These are phyloP conservation scores for Dinoponera quadriceps DNA, from an alignment of 1,140 invertebrate genomes.

Conservation along the genomic window DNA sequence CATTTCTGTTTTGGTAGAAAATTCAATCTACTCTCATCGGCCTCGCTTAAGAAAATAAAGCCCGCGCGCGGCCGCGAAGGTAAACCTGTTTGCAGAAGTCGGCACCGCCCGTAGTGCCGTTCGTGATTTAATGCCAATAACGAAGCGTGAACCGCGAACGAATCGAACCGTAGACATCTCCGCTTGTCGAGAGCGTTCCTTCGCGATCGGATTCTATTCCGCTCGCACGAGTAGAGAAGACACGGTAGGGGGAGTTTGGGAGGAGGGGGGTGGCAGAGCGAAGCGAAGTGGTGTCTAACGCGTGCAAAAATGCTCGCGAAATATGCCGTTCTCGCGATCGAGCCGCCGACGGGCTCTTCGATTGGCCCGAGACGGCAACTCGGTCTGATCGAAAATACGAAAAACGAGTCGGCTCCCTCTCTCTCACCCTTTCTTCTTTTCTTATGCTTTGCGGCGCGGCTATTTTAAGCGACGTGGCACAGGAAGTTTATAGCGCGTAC, in stretches of 20 bases:
- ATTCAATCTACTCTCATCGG: constrained; percentile 66
- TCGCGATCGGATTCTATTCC: constrained; percentile 38
- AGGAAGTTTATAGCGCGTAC: constrained; percentile 73
- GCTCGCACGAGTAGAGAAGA: no score
- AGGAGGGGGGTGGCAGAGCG: neutral
- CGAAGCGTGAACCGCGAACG: constrained; percentile 73
- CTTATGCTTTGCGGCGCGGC: constrained; percentile 27
- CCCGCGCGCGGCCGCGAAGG: constrained; percentile 22
- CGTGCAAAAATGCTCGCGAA: neutral
- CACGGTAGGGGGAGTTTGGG: neutral
- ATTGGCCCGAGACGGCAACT: constrained; percentile 13
- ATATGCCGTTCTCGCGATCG: neutral
- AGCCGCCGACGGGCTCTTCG: constrained; percentile 35
- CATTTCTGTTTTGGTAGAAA: constrained; percentile 67
- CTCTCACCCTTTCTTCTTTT: constrained; percentile 49
- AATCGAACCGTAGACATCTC: constrained; percentile 67
- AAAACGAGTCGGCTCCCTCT: constrained; percentile 54
- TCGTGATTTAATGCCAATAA: constrained; percentile 73
- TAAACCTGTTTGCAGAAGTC: constrained; percentile 75
- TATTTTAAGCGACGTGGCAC: constrained; percentile 70
- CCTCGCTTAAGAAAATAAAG: constrained; percentile 49
- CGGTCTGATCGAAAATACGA: constrained; percentile 61
- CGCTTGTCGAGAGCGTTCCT: constrained; percentile 34
- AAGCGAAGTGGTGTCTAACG: neutral
- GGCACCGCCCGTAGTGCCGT: constrained; percentile 66